Base-by-base conservation (phyloP, 1,140 invertebrate species). In the Linepithema humile region DNA sequence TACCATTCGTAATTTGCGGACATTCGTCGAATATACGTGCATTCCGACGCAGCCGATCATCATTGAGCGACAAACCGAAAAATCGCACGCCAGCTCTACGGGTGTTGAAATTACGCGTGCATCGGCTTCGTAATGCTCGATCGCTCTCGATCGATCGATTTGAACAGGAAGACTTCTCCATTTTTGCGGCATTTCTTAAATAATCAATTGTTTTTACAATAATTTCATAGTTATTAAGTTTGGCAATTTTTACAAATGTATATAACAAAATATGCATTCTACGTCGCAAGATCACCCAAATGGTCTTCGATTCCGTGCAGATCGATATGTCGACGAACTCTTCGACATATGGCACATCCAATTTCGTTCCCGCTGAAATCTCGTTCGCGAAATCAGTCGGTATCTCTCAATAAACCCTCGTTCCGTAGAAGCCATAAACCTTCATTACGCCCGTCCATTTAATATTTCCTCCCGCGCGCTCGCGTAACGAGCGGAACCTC, bases 1-100 rank as follows among this genome's bases (percentile, higher is more conserved):
- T 92, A 84, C 88, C 73, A 62, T 88, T 62, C 35, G 84, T 92
- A 90, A 92, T 92, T 89, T 91, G 86, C 69, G 67, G 23, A 82
- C 15, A 23, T n/a, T 26, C 40, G 26, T 50, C 15, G 23, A 26
- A 3, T 32, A n/a, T 67, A 50, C 29, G 9, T 26, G 20, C 29
- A 38, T 38, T 23, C 20, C 7, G 48, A 4, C 23, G 23, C 43
- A 15, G 59, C 59, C 40, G 29, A 48, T 35, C 35, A 15, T 70
- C 29, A 6, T 57, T n/a, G 4, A 17, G 26, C 74, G 23, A 57
- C 55, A 38, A 69, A 57, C 17, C 62, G 75, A 78, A 64, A 26
- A 64, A 77, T 57, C 15, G 10, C n/a, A 45, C 10, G 67, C 1
- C 9, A 40, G 1, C 53, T 55, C 2, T 17, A 17, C 17, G 26